These are phyloP conservation scores for Globicephala melas DNA, from an alignment of 2,113 vertebrate genomes.

Conservation along the genomic window DNA sequence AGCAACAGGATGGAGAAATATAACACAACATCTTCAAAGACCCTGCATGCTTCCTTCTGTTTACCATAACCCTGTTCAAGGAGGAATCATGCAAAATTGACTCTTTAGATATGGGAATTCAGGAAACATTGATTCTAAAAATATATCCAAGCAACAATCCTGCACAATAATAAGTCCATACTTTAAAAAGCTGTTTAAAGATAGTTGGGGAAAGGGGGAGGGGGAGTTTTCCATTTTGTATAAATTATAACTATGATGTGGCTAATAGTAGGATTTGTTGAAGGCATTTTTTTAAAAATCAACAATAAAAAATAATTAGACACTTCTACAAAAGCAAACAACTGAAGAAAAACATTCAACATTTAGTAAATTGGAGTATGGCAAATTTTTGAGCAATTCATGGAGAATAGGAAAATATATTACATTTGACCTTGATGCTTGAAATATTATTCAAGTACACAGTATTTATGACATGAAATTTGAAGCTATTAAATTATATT, in stretches of 20 bases:
- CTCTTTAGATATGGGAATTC: neutral
- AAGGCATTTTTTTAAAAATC: neutral
- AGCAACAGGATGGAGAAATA: neutral
- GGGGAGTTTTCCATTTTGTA: neutral
- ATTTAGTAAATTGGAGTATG: neutral
- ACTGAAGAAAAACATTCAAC: neutral
- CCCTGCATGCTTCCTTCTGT: neutral
- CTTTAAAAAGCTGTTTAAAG: neutral
- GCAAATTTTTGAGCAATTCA: neutral
- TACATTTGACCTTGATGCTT: neutral
- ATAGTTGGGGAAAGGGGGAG: rapidly evolving
- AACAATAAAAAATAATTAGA: neutral
- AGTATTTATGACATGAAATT: neutral
- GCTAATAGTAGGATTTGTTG: neutral
- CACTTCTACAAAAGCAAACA: neutral
- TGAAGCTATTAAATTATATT: neutral
- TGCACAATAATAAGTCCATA: neutral
- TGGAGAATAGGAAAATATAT: neutral
- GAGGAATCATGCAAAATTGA: neutral
- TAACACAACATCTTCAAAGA: neutral
- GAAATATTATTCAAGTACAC: neutral
- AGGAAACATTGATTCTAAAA: neutral
- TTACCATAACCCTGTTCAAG: neutral
- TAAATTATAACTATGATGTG: neutral
- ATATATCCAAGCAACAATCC: neutral